Evolutionary conservation across 2,113 vertebrate genomes (phyloP).

Genomic region (Psittacus erithacus): DNA sequence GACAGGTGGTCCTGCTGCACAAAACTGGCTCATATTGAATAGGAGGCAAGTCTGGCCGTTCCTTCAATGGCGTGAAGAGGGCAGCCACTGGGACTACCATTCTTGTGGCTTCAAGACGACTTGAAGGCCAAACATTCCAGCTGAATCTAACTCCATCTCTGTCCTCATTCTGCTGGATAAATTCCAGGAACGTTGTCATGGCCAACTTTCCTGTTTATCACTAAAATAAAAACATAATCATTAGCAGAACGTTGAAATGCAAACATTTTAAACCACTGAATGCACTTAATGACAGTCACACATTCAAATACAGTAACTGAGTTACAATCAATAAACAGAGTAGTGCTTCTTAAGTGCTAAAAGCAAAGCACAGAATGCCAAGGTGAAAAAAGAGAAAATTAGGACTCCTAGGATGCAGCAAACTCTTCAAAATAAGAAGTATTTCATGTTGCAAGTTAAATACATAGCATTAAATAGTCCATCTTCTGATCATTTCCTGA

Average conservation of each 20-base stretch:
- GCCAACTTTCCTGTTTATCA: constrained; percentile 58
- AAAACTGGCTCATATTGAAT: constrained; percentile 97
- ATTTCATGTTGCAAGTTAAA: neutral
- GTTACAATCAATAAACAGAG: neutral
- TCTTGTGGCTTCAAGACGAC: constrained; percentile 93
- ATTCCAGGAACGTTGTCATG: constrained; percentile 97
- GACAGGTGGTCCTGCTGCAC: constrained; percentile 94
- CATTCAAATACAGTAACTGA: neutral
- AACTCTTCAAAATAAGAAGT: neutral
- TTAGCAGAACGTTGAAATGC: neutral
- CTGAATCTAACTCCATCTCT: constrained; percentile 96
- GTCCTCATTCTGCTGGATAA: constrained; percentile 97
- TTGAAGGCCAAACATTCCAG: constrained; percentile 99
- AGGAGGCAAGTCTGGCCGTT: constrained; percentile 91
- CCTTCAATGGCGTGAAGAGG: constrained; percentile 90
- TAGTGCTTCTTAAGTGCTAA: neutral
- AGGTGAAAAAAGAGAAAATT: neutral
- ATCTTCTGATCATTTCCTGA: neutral
- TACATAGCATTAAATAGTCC: neutral
- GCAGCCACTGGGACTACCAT: constrained; percentile 95
- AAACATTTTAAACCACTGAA: neutral
- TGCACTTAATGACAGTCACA: neutral
- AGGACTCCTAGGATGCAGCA: neutral
- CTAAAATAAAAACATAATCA: constrained; percentile 15
- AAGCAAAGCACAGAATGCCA: neutral